Base-by-base conservation (phyloP, 2,888 invertebrate genomes). In the Folsomia candida region DNA sequence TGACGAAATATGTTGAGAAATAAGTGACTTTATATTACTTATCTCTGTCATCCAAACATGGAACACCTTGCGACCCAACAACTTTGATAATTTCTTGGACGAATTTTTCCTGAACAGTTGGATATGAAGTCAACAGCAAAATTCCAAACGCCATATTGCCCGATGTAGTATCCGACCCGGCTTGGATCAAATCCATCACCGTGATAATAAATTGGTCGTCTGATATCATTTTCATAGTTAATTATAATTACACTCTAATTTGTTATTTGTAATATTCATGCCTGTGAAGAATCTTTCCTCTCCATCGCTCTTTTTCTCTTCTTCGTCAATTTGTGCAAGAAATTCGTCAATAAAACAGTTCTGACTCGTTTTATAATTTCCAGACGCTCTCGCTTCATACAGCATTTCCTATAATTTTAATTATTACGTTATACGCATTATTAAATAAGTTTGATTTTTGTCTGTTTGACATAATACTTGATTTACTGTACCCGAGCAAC, bases 81-180 rank as follows among this genome's bases (percentile, higher is more conserved):
- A 91, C 88, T 69, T 85, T 83, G 80, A 92, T 92, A 61, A 93
- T 90, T 84, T 93, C 93, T 67, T 87, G 87, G 79, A 90, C 91
- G 0, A 91, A 91, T 80, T 88, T 90, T 76, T 83, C 86, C 81
- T 93, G 92, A 0, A 92, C 88, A 1, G 88, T 86, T 24, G 89
- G 91, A 79, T 90, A 87, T 22, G 89, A 84, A 3, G 91, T 86
- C 78, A 93, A 82, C 81, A 91, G 89, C 76, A 91, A 85, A 79
- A 93, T 91, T 71, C 89, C 88, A 81, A 92, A 92, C 28, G 90
- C 89, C 80, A 93, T 84, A 37, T 89, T 88, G 82, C 93, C 92
- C 66, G 88, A 89, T 0, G 93, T 92, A 0, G 93, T 93, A 83
- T 93, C 93, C 0, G 92, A 91, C 0, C 93, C 93, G 25, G 93